These are phyloP conservation scores for Gallinago nigripennis DNA, from an alignment of 2,797 vertebrate species.

Conservation along the genomic window DNA sequence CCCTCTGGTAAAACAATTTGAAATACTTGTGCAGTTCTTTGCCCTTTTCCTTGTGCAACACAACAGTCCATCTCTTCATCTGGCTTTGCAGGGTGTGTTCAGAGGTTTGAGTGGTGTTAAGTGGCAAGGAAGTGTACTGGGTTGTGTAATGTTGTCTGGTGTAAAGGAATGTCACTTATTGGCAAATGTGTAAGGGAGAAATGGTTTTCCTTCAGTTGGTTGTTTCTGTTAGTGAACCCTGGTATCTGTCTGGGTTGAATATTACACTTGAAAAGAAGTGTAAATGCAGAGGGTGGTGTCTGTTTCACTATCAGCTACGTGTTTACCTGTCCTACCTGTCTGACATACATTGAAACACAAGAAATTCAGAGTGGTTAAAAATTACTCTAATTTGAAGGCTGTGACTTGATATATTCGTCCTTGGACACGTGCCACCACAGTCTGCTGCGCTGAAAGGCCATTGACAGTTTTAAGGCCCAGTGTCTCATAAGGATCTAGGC, in stretches of 20 bases:
- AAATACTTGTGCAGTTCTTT: background rate
- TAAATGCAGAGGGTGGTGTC: background rate
- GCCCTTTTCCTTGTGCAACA: background rate
- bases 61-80: background rate
- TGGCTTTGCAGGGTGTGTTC: background rate
- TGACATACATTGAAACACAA: background rate
- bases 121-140: background rate
- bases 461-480: constrained; percentile 5
- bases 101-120: background rate
- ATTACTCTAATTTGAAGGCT: background rate
- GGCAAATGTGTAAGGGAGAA: background rate
- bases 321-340: background rate
- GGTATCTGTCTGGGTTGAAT: background rate
- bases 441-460: constrained; percentile 9
- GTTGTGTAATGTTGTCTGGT: background rate
- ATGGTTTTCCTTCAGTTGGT: background rate
- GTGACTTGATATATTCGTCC: background rate
- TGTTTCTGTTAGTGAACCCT: background rate
- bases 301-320: background rate
- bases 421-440: background rate
- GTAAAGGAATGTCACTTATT: background rate
- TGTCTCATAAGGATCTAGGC: background rate
- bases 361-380: background rate
- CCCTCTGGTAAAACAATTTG: background rate
- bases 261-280: background rate